Conservation (phyloP, 2,113 vertebrate genomes). For the Platysternon megacephalum region DNA sequence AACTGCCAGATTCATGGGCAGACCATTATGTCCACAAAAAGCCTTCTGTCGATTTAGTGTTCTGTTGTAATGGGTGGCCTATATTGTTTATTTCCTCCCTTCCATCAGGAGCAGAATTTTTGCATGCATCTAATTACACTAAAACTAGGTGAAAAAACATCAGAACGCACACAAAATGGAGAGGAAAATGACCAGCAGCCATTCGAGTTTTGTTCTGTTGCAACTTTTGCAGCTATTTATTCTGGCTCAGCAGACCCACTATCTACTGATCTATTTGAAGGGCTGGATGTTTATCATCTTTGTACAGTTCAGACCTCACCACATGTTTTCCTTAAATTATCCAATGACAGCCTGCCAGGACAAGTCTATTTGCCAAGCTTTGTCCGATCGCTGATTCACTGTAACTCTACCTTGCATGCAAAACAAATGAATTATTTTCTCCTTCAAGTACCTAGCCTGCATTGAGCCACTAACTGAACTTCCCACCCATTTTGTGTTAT, state of each 20-base stretch:
- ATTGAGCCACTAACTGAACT: not conserved
- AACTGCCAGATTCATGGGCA: not conserved
- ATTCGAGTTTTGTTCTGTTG: not conserved
- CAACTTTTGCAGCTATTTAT: not conserved
- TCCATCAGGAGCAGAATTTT: not conserved
- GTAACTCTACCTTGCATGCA: not conserved
- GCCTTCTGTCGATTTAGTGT: not conserved
- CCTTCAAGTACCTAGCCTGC: not conserved
- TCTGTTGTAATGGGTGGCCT: not conserved
- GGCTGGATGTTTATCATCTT: not conserved
- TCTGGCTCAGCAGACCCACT: not conserved
- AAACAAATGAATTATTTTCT: not conserved
- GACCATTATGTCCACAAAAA: not conserved
- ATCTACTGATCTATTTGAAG: not conserved
- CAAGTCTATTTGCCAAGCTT: not conserved
- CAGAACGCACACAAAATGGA: not conserved
- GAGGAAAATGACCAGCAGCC: not conserved
- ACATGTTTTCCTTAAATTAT: not conserved
- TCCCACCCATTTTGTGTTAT: not conserved
- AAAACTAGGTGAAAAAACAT: not conserved
- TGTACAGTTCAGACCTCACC: not conserved
- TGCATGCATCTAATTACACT: not conserved
- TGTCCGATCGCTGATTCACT: not conserved
- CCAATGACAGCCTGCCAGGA: not conserved
- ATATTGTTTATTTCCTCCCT: not conserved